phyloP scores from a whole-genome alignment of 1,140 invertebrate species.

The Carposina sasakii region DNA sequence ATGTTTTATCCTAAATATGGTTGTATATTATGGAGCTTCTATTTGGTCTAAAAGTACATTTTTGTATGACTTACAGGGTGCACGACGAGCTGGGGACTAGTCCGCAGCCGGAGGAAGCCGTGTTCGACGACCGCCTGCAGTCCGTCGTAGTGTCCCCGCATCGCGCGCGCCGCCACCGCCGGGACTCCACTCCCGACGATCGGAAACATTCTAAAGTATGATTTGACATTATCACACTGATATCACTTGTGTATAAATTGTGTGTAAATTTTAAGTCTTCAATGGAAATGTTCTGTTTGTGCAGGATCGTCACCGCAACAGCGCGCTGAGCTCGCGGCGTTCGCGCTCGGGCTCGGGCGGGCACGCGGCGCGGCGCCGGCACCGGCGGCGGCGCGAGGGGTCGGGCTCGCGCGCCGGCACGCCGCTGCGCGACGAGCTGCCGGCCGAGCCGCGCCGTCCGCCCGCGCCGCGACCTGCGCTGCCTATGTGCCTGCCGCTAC shows the following conservation, averaged over 20 bases:
- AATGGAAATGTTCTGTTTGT: neutral
- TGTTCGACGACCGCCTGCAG: constrained; percentile 56
- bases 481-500: constrained; percentile 85
- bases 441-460: constrained; percentile 79
- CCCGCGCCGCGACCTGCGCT: constrained; percentile 74
- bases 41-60: neutral
- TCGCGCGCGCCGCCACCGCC: constrained; percentile 48
- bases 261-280: neutral
- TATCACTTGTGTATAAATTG: too few species aligned
- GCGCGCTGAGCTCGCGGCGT: constrained; percentile 38
- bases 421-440: constrained; percentile 86
- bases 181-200: constrained; percentile 62
- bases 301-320: constrained; percentile 20
- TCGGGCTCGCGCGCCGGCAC: constrained; percentile 79
- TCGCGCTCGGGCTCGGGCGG: constrained; percentile 51
- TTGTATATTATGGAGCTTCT: neutral
- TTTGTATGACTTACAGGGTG: constrained; percentile 43
- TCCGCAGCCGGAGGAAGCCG: constrained; percentile 55
- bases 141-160: constrained; percentile 65
- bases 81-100: constrained; percentile 60
- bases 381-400: constrained; percentile 44
- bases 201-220: constrained; percentile 59
- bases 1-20: neutral
- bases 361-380: constrained; percentile 37
- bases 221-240: neutral